Percentiles rank a stretch among this genome's conserved stretches.
Conservation (phyloP, 2,888 invertebrate genomes). For the Dermolepida albohirtum region DNA sequence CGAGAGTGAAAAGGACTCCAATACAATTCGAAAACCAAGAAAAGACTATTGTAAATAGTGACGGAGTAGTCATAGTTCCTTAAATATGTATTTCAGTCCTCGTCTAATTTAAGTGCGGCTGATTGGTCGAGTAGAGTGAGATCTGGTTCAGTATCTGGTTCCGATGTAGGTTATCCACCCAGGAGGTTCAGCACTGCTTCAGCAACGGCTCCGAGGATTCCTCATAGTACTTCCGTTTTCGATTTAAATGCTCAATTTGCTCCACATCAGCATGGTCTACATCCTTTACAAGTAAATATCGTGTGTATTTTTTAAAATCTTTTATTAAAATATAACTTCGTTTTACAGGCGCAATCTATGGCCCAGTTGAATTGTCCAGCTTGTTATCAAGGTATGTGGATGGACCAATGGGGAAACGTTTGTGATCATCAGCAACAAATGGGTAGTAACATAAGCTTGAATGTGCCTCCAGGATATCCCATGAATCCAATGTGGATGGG, state of each 20-base stretch:
- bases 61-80: slow-evolving; percentile 56
- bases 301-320: neutral
- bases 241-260: slow-evolving; percentile 64
- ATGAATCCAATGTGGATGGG: slow-evolving; percentile 66
- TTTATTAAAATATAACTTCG: neutral
- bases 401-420: slow-evolving; percentile 60
- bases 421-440: slow-evolving; percentile 59
- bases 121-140: slow-evolving; percentile 57
- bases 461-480: slow-evolving; percentile 61
- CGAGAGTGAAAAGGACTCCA: neutral
- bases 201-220: slow-evolving; percentile 52
- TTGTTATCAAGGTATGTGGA: slow-evolving; percentile 65
- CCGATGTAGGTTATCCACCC: slow-evolving; percentile 55
- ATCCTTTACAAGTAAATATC: slow-evolving; percentile 65
- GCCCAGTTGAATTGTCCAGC: slow-evolving; percentile 75
- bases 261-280: slow-evolving; percentile 61
- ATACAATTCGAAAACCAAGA: neutral
- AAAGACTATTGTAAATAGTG: slow-evolving; percentile 60
- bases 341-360: slow-evolving; percentile 76
- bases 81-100: slow-evolving; percentile 8
- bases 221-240: slow-evolving; percentile 69
- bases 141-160: slow-evolving; percentile 58
- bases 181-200: slow-evolving; percentile 61
- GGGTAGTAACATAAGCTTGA: slow-evolving; percentile 71
- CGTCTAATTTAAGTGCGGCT: slow-evolving; percentile 12